phyloP scores from a whole-genome alignment of 1,140 invertebrate genomes.

The Ruditapes philippinarum region DNA sequence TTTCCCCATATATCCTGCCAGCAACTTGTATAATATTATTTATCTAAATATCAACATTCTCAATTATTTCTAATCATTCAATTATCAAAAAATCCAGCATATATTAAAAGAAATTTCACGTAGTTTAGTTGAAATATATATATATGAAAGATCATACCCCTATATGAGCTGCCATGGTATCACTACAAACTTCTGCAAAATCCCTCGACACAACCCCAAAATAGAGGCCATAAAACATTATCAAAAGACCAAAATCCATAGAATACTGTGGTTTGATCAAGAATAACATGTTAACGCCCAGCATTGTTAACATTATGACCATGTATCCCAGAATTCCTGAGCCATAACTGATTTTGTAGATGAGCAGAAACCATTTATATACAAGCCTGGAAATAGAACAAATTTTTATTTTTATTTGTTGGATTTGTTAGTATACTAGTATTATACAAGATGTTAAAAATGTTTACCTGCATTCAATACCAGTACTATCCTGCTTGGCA shows the following conservation, averaged over 20 bases:
- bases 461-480: too few species aligned
- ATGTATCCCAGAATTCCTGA: constrained; percentile 98
- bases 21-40: too few species aligned
- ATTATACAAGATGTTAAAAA: too few species aligned
- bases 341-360: constrained; percentile 98
- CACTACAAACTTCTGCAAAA: constrained; percentile 98
- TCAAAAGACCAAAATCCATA: constrained; percentile 96
- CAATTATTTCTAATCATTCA: too few species aligned
- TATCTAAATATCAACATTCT: too few species aligned
- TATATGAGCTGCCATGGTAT: constrained; percentile 98
- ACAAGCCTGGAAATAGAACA: constrained; percentile 89
- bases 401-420: too few species aligned
- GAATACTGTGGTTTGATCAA: constrained; percentile 90
- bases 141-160: constrained; percentile 93
- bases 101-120: too few species aligned
- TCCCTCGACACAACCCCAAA: constrained; percentile 99
- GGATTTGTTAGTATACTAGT: too few species aligned
- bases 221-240: constrained; percentile 99
- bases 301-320: constrained; percentile 96
- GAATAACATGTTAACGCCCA: constrained; percentile 97
- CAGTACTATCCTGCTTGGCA: too few species aligned
- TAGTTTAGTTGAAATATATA: too few species aligned
- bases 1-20: too few species aligned
- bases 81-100: too few species aligned
- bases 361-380: constrained; percentile 99